These are phyloP conservation scores for Pseudonaja textilis DNA, from an alignment of 2,113 vertebrate species.

Conservation along the genomic window DNA sequence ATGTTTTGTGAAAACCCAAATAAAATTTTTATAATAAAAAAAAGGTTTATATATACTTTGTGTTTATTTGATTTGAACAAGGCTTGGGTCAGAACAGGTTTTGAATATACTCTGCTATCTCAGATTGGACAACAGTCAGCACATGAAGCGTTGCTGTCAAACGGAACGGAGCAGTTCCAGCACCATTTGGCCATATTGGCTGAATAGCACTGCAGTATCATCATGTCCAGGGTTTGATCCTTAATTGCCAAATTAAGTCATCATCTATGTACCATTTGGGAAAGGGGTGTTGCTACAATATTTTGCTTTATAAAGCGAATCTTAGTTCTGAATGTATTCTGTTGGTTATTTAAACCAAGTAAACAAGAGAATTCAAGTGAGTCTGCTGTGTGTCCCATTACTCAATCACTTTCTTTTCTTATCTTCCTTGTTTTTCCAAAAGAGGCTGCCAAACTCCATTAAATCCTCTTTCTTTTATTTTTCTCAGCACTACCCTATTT, in stretches of 20 bases:
- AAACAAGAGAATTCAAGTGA: background rate
- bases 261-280: background rate
- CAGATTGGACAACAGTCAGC: background rate
- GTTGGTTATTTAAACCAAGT: background rate
- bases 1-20: no score
- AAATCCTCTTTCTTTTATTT: background rate
- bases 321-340: background rate
- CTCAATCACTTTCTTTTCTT: accelerated
- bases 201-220: background rate
- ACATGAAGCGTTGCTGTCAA: background rate
- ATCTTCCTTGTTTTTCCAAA: background rate
- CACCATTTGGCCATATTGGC: background rate
- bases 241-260: background rate
- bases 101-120: background rate
- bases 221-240: background rate
- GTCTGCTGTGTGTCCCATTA: background rate
- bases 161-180: background rate
- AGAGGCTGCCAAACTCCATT: background rate
- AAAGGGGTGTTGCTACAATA: background rate
- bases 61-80: no score
- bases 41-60: no score
- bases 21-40: no score
- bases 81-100: no score
- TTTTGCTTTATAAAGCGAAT: background rate
- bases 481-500: background rate